Base-by-base conservation (phyloP, 2,888 invertebrate genomes). In the Strigamia crassipes region DNA sequence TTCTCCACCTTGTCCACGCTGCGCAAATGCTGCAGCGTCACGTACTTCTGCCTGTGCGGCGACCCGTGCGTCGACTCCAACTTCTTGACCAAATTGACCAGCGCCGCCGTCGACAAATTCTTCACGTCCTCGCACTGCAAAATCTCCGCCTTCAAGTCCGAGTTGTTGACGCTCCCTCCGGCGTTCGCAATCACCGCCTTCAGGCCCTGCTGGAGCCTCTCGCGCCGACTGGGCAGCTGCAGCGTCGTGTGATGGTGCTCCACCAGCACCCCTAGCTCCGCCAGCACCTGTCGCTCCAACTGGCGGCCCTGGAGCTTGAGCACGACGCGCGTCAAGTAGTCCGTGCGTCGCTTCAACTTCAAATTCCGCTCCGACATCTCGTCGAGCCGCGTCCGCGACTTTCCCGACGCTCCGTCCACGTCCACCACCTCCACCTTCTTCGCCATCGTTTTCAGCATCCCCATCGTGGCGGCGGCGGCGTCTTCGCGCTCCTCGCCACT, bases 191-290 rank as follows among this genome's bases (percentile, higher is more conserved):
- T 82, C 66, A 21, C 82, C 21, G 82, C 82, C 12, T 38, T 34
- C 42, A 77, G 23, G 1, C 46, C 82, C 23, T 61, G 34, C 31
- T 66, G 79, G 0, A 41, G 18, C 34, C 79, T 13, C 15, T 82
- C 79, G 13, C 73, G 15, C 5, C 42, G 18, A 18, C 86, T 86
- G 78, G 86, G 85, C n/a, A 85, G 85, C 83, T 86, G 86, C 31
- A 87, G 84, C 78, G 86, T 86, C 23, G 85, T 86, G 83, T 93
- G 92, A 34, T 93, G 93, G 86, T 92, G 91, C 84, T 93, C 93
- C 84, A 94, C 92, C 82, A 95, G 92, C 6, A 94, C 93, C 27
- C 92, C 91, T 13, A 93, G 91, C 87, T 96, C 95, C 84, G 93
- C 93, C 81, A 93, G 92, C 34, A 92, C 90, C 87, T 95, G 94